These are phyloP conservation scores for Erythrolamprus reginae DNA, from an alignment of 2,113 vertebrate genomes.

Conservation along the genomic window DNA sequence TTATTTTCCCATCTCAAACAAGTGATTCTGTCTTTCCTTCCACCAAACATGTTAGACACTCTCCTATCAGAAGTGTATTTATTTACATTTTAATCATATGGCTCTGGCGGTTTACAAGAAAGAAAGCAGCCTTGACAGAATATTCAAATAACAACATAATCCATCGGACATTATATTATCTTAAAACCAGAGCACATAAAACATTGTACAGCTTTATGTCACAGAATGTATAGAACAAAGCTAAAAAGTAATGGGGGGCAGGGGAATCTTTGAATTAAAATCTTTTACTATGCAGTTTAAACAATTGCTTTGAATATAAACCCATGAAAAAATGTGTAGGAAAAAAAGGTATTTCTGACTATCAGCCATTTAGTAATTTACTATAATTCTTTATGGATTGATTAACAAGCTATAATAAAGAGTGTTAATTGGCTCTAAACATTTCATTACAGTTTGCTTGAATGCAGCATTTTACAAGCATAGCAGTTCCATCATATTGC, in stretches of 20 bases:
- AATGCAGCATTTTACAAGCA: constrained; percentile 31
- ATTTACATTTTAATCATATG: neutral
- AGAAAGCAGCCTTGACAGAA: neutral
- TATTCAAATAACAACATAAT: neutral
- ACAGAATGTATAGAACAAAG: neutral
- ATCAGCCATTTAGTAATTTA: constrained; percentile 19
- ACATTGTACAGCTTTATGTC: neutral
- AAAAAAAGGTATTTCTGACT: constrained; percentile 32
- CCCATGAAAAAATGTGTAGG: constrained; percentile 3
- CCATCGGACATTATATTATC: neutral
- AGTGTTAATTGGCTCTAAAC: constrained; percentile 37
- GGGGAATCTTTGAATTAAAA: neutral
- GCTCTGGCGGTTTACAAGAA: neutral
- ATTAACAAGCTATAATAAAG: constrained; percentile 5
- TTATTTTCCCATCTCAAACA: neutral
- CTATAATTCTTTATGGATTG: constrained; percentile 4
- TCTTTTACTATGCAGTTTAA: neutral
- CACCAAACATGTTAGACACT: neutral
- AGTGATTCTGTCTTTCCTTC: neutral
- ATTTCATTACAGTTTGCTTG: constrained; percentile 46
- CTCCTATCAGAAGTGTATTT: neutral
- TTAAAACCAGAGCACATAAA: neutral
- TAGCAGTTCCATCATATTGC: constrained; percentile 30
- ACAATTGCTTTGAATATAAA: constrained; percentile 2
- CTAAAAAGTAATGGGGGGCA: neutral